phyloP scores from a whole-genome alignment of 2,113 vertebrate genomes.

The Trachemys scripta region DNA sequence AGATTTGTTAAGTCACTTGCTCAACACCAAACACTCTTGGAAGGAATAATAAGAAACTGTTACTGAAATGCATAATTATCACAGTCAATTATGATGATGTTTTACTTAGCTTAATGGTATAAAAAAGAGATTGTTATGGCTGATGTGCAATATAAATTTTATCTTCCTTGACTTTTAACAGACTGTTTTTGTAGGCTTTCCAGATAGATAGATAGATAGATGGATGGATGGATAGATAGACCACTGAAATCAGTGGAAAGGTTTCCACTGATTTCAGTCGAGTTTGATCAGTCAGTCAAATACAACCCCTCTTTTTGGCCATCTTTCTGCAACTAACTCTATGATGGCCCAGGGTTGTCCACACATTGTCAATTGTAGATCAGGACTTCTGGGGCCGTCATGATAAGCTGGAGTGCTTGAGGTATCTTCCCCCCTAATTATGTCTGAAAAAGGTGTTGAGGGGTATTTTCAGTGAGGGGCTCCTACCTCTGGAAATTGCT shows the following conservation, averaged over 20 bases:
- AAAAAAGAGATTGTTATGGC: not conserved
- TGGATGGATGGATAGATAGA: fast-evolving
- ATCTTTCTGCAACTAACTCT: not conserved
- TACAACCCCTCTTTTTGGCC: not conserved
- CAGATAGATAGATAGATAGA: fast-evolving
- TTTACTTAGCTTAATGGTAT: conserved; percentile 9
- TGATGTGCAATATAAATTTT: not conserved
- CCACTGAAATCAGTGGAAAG: not conserved
- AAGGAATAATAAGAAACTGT: conserved; percentile 4
- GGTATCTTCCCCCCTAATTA: not conserved
- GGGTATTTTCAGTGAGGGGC: not conserved
- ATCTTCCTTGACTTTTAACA: not conserved
- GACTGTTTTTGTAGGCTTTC: not conserved
- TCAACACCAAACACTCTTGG: not conserved
- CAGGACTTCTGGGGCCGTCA: not conserved
- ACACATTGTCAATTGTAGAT: not conserved
- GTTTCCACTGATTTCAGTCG: not conserved
- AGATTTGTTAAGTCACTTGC: not conserved
- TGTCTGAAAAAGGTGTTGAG: not conserved
- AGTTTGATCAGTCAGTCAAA: not conserved
- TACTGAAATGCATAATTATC: not conserved
- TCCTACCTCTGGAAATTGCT: not conserved
- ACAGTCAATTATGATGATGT: not conserved
- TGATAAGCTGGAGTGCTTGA: not conserved
- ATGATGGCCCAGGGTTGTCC: not conserved